Evolutionary conservation across 1,140 invertebrate species (phyloP), one percentile per base, ranked within the genome.

Genomic region (Drosophila mayri): DNA sequence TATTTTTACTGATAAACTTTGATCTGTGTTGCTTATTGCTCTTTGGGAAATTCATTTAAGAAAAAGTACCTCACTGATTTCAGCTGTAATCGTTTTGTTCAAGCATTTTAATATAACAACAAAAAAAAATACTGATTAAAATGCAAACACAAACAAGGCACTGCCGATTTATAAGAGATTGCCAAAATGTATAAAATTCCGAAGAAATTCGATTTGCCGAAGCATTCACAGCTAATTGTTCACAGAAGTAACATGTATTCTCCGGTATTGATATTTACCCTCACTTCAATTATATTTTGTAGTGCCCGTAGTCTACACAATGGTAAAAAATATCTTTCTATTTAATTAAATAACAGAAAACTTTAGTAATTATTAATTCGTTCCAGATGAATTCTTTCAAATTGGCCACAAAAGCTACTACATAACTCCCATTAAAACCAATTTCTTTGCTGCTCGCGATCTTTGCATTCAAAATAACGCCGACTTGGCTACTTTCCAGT

Each of bases 371-470:
- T n/a, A n/a, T n/a, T n/a, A n/a, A n/a, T n/a, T n/a, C n/a, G n/a
- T n/a, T n/a, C n/a, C n/a, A n/a, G n/a, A n/a, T n/a, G n/a, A n/a
- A n/a, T n/a, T n/a, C n/a, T n/a, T 52, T 14, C 18, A 20, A 35
- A 35, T 52, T 35, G 18, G 30, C 14, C 5, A 14, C 1, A 52
- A 35, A 52, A 20, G 12, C 3, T 52, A 35, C 49, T 52, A 20
- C 18, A 52, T 52, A 35, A 35, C 30, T 14, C 18, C 30, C 0
- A 14, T 35, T 8, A 52, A 52, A 20, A 52, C 30, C 0, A 35
- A 52, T 35, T 52, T 52, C 30, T 52, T 52, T 52, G 49, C n/a
- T 11, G 49, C 49, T 52, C 49, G 30, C 4, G 18, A 52, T 35
- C 22, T 22, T 22, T 22, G 22, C 22, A 22, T 22, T 22, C 1